Evolutionary conservation across 2,113 vertebrate species (phyloP), one percentile per base, ranked within the genome.

Genomic region (Pelecanoides urinatrix): DNA sequence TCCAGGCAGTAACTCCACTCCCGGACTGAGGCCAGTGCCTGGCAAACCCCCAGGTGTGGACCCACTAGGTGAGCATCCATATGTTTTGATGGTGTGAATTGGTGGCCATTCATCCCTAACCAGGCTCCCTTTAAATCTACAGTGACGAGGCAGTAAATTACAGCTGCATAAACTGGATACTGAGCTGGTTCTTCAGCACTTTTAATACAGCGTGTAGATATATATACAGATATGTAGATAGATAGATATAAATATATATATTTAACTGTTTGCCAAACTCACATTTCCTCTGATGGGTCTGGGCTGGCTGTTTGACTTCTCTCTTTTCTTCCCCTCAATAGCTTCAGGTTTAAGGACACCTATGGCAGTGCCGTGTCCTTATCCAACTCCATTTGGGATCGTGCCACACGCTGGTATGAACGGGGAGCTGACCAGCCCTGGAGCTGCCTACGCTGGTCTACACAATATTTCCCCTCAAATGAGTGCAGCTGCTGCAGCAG

Each of bases 381-480:
- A 98, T n/a, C 98, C 98, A 83, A 93, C 98, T 73, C 98, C 98
- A 0, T 99, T 99, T 96, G 98, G 98, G 23, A 98, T 99, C 0
- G 98, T 99, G 56, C 98, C 98, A 34, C 98, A 99, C 72, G 98
- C 98, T 75, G 98, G 98, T 40, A 98, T 99, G 98, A 99, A 99
- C 0, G 98, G 98, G 25, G 98, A 99, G 75, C 96, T 99, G 93
- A 98, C 98, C 75, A 99, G 98, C 59, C 98, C 98, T 13, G 98
- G 98, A 72, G 98, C 98, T 10, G 98, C 98, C 38, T 99, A 99
- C 7, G 98, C 98, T 1, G 97, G 98, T 49, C 97, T 99, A 3
- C 98, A 99, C 93, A 98, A 98, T 77, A 98, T 99, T 94, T 98
- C 98, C 44, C 98, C 98, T 4, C 98, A 99, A 71, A 99, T 99